Percentiles rank a stretch among this genome's conserved stretches.
phyloP scores from a whole-genome alignment of 2,888 invertebrate species.

The Netelia fuscicornis region DNA sequence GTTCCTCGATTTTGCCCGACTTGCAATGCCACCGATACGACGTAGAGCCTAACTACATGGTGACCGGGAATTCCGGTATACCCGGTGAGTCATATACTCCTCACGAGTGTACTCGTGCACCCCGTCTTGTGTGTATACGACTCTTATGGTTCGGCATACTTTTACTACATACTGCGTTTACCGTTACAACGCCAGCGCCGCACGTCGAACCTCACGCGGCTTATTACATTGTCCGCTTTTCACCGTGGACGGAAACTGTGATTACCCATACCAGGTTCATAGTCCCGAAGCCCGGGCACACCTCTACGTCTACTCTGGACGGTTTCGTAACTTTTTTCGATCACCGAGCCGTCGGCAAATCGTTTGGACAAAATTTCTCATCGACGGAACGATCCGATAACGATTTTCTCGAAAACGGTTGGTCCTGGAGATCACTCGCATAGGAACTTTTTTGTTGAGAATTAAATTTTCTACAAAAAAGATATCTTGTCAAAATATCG shows the following conservation, averaged over 20 bases:
- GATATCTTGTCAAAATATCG: not conserved
- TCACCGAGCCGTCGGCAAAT: not conserved
- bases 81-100: constrained; percentile 59
- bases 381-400: not conserved
- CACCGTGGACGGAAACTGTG: not conserved
- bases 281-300: no score
- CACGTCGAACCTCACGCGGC: constrained; percentile 17
- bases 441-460: not conserved
- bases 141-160: constrained; percentile 42
- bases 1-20: constrained; percentile 15
- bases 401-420: not conserved
- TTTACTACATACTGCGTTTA: constrained; percentile 31
- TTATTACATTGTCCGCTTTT: constrained; percentile 3
- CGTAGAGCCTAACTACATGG: constrained; percentile 1
- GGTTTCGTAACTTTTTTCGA: no score
- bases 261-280: not conserved
- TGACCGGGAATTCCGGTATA: constrained; percentile 59
- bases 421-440: not conserved
- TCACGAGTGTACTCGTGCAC: constrained; percentile 31
- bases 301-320: no score
- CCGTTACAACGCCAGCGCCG: constrained; percentile 41
- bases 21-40: not conserved
- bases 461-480: not conserved
- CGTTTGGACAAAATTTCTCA: not conserved
- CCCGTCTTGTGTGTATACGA: constrained; percentile 10